These are phyloP conservation scores for Rhagologus leucostigma DNA, from an alignment of 2,113 vertebrate genomes.

Conservation along the genomic window DNA sequence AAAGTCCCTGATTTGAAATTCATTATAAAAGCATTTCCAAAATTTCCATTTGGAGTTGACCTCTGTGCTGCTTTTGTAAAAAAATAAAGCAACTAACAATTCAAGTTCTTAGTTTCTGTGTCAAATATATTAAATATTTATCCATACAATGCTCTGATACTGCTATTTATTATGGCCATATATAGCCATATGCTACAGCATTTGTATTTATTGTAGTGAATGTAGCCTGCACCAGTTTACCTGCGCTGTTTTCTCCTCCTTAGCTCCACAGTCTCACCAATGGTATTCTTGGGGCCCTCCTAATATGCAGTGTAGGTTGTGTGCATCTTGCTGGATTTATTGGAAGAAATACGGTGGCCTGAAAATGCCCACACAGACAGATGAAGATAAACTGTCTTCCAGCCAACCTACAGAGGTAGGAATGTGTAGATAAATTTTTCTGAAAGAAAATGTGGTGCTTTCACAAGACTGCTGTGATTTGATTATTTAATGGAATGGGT, in stretches of 20 bases:
- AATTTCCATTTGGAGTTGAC: background rate
- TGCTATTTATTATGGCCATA: background rate
- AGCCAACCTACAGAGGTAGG: conserved; percentile 83
- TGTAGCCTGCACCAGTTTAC: background rate
- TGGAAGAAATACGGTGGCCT: conserved; percentile 98
- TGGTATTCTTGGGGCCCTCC: conserved; percentile 99
- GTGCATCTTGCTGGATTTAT: conserved; percentile 96
- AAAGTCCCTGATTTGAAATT: background rate
- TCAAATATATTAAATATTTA: background rate
- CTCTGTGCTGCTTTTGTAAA: background rate
- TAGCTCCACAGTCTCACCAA: conserved; percentile 92
- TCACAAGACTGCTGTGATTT: background rate
- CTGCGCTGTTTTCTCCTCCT: background rate
- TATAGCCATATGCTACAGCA: background rate
- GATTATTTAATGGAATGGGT: background rate
- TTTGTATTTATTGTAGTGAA: background rate
- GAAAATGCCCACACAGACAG: conserved; percentile 95
- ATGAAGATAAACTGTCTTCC: conserved; percentile 87
- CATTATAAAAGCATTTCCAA: background rate
- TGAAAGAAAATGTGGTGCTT: background rate
- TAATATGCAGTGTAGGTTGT: conserved; percentile 96
- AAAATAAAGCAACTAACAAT: background rate
- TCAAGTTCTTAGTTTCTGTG: background rate
- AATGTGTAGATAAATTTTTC: background rate
- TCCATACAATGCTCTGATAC: background rate